Conservation (phyloP, 2,797 vertebrate genomes). For the Mionectes olivaceus region DNA sequence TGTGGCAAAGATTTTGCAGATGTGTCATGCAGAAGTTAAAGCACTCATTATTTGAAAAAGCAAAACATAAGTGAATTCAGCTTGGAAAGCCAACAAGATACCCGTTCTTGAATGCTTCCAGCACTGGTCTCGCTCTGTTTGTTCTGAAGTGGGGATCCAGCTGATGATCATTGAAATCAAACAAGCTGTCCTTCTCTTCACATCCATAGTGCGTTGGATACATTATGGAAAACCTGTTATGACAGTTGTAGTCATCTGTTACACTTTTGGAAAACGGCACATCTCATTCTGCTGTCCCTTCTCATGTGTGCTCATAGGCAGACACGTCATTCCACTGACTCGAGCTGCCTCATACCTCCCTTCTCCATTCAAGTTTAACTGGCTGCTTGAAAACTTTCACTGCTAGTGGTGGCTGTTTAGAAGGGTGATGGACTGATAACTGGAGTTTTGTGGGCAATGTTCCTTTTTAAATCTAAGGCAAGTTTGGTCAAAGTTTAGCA, state of each 20-base stretch:
- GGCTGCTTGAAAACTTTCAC: conserved; percentile 15
- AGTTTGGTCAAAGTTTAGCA: neutral
- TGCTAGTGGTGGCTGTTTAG: conserved; percentile 11
- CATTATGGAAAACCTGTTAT: neutral
- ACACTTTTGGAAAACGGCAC: neutral
- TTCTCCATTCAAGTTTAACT: conserved; percentile 16
- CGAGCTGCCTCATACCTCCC: neutral
- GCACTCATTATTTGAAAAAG: neutral
- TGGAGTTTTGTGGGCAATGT: neutral
- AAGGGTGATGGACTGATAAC: conserved; percentile 18
- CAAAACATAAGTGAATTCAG: neutral
- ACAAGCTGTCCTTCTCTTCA: neutral
- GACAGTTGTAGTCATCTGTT: conserved; percentile 18
- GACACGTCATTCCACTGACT: conserved; percentile 18
- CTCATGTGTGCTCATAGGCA: neutral
- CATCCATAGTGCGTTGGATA: neutral
- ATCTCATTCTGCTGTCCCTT: conserved; percentile 7
- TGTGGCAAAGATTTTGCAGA: neutral
- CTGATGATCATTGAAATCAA: neutral
- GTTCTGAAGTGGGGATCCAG: conserved; percentile 6
- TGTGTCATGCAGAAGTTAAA: neutral
- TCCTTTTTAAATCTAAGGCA: conserved; percentile 1
- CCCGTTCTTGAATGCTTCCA: neutral
- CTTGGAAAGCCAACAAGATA: neutral
- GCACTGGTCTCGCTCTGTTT: neutral